Base-by-base conservation (phyloP, 2,113 vertebrate genomes). In the Cygnus atratus region DNA sequence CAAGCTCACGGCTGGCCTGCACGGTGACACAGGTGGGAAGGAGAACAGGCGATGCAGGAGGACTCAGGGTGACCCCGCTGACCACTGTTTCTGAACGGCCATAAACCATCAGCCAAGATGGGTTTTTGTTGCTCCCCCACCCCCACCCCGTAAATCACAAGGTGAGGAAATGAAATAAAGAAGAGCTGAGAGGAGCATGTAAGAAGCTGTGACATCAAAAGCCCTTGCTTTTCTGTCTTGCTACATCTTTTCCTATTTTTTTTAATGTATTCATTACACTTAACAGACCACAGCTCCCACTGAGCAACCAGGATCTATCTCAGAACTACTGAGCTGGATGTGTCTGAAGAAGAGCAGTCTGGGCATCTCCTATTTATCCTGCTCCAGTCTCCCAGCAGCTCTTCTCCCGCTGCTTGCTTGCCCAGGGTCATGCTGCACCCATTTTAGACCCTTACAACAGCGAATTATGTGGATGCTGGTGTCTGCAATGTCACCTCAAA, bases 11-110 rank as follows among this genome's bases (percentile, higher is more conserved):
- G 6, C 59, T 41, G 44, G 16, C 25, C 65, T 18, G 46, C 54
- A 37, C 0, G 1, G 33, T 21, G 37, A 26, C 4, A 3, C 0
- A 3, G 58, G 50, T 1, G 1, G 39, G 48, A 71, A 74, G 61
- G 41, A 75, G 37, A 84, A 35, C 5, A 6, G 6, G 8, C 9
- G 0, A 18, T 3, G 16, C 41, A 22, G 5, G 10, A 35, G 62
- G 6, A n/a, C 11, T 65, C 28, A 3, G 37, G 1, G 35, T 83
- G 54, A 70, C 35, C 21, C 22, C 2, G 0, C 16, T 1, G 41
- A 59, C 16, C 2, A 1, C 62, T 52, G 15, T 8, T 54, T 62
- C 67, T 70, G 44, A 80, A 70, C 3, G 18, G n/a, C 41, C 65
- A 13, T 37, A 81, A 74, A 41, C 20, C n/a, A 63, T 12, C 1